These are phyloP conservation scores for Poecilia gillii DNA, from an alignment of 2,797 vertebrate species.

Conservation along the genomic window DNA sequence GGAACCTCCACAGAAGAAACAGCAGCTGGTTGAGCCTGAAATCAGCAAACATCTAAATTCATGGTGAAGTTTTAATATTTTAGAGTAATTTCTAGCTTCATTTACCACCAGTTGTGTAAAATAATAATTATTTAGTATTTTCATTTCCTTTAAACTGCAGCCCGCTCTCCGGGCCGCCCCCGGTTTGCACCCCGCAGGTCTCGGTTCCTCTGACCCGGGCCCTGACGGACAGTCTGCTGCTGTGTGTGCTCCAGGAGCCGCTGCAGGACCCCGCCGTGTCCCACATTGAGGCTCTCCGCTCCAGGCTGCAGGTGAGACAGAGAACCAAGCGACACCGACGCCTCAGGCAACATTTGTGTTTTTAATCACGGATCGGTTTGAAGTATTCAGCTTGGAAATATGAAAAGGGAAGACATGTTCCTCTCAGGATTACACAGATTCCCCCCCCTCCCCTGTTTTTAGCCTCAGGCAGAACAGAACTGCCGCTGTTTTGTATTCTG, in stretches of 20 bases:
- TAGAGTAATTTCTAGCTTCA: background rate
- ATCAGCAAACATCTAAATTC: constrained; percentile 20
- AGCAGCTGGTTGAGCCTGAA: constrained; percentile 27
- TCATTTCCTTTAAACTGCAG: background rate
- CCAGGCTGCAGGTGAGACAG: constrained; percentile 73
- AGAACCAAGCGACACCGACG: constrained; percentile 4
- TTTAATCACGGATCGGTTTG: constrained; percentile 28
- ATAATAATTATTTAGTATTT: background rate
- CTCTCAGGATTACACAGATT: constrained; percentile 13
- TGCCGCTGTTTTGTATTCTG: constrained; percentile 29
- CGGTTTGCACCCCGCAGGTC: constrained; percentile 2
- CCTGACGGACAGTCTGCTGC: constrained; percentile 73
- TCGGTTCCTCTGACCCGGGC: constrained; percentile 31
- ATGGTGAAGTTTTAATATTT: constrained; percentile 57
- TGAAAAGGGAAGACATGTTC: constrained; percentile 31
- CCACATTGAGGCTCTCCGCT: constrained; percentile 67
- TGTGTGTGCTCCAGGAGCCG: constrained; percentile 79
- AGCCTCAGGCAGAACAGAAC: constrained; percentile 27
- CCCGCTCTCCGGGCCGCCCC: constrained; percentile 31
- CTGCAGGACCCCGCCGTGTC: constrained; percentile 59
- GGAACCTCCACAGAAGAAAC: constrained; percentile 14
- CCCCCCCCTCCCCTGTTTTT: background rate
- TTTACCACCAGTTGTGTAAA: background rate
- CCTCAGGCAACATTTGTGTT: constrained; percentile 44
- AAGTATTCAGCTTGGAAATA: constrained; percentile 35